Evolutionary conservation across 2,113 vertebrate species (phyloP), one percentile per base, ranked within the genome.

Genomic region (Hemiprocne comata): DNA sequence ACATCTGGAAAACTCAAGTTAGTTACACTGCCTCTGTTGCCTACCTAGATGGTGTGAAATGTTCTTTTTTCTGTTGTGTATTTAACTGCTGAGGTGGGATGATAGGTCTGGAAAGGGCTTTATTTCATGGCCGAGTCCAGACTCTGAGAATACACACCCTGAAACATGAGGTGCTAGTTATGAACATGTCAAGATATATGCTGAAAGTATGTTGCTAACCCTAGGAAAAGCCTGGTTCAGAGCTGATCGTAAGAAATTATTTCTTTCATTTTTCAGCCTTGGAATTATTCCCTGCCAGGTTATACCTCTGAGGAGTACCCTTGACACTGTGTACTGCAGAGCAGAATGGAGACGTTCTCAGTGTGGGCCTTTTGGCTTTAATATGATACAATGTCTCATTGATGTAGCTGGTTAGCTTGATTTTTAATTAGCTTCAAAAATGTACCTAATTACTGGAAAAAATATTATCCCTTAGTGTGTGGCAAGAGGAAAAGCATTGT

Each of bases 21-120:
- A 25, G 6, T 87, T 33, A 5, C 16, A 6, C 40, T 67, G 31
- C 67, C 66, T 8, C 12, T 10, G 14, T 42, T 83, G 16, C 17
- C n/a, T 25, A 0, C 7, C n/a, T 31, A 3, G 14, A 8, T 18
- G 12, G 8, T 17, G 28, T 23, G n/a, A 2, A 21, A 38, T 51
- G 6, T 15, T 44, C 4, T 33, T 34, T 46, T 13, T 26, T 73
- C 58, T 72, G 23, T 9, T 73, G 19, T 36, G 1, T 29, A 7
- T 44, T 44, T 66, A 16, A 14, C 9, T 57, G 28, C 48, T 74
- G 61, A 21, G 28, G 55, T 82, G 21, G 51, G 36, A 14, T 80
- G 46, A 2, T 58, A 14, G 38, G 9, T 51, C 61, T 55, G 70
- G 53, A 21, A 42, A 46, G 62, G 66, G 24, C 19, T 55, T 91